Conservation (phyloP, 1,140 invertebrate genomes). For the Aphis craccivora region DNA sequence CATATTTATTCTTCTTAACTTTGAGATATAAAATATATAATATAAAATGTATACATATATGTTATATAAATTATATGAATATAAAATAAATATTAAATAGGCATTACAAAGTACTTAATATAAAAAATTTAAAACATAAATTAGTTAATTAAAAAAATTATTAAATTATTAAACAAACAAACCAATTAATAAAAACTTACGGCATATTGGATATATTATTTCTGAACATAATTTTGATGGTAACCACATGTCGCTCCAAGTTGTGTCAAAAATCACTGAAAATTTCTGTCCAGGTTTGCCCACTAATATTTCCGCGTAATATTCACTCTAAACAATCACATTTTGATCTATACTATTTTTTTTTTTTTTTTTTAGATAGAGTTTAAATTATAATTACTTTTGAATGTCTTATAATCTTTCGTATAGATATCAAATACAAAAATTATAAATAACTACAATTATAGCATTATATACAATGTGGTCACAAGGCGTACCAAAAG, state of each 20-base stretch:
- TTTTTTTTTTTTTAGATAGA: not conserved
- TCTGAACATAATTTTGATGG: conserved; percentile 71
- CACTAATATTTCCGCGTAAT: conserved; percentile 72
- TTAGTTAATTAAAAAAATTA: too few species aligned
- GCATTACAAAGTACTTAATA: not conserved
- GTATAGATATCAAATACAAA: too few species aligned
- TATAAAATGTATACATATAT: not conserved
- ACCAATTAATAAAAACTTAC: not conserved
- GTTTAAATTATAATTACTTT: not conserved
- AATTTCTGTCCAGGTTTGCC: conserved; percentile 72
- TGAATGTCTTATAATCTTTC: not conserved
- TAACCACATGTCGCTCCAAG: conserved; percentile 74
- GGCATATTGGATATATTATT: conserved; percentile 65
- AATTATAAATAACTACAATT: too few species aligned
- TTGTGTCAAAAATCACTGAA: conserved; percentile 75
- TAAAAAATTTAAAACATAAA: not conserved
- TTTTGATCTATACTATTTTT: not conserved
- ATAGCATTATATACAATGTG: too few species aligned
- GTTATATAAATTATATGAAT: too few species aligned
- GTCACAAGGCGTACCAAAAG: too few species aligned
- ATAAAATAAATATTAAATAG: not conserved
- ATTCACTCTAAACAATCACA: conserved; percentile 68
- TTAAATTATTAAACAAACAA: not conserved
- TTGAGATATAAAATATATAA: not conserved
- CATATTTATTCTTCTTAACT: not conserved